Evolutionary conservation across 1,140 invertebrate species (phyloP), one percentile per base, ranked within the genome.

Genomic region (Drosophila biarmipes): DNA sequence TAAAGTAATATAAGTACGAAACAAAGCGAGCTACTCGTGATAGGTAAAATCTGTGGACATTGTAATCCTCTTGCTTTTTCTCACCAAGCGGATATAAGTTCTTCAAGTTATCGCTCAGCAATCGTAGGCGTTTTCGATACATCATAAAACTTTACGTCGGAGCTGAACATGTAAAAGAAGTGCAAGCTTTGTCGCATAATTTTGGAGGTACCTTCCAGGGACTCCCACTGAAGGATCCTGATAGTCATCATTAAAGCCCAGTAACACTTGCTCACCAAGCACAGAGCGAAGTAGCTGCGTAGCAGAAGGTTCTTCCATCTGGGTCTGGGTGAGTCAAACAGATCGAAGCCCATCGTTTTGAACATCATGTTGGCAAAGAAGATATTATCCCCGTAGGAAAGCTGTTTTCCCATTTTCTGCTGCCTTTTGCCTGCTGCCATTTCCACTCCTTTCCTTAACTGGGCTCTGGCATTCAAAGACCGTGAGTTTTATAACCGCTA

Each of bases 381-480:
- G 6, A 57, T 69, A 43, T 79, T 89, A 31, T 82, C 84, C 42
- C 74, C 61, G 46, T 63, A 84, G 7, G 31, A 58, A 21, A 58
- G 56, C 24, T 43, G 52, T 8, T n/a, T 19, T 15, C 29, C 11
- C 38, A 19, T 17, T 34, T 56, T 55, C 2, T 11, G 34, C 17
- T 61, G 31, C 38, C 14, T 4, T 49, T 31, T 19, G 21, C n/a
- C n/a, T 35, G 53, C 37, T 38, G 29, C 24, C 64, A 64, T 66
- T 57, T 7, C 21, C 12, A 17, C 37, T 49, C 38, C 21, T 29
- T 29, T 51, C 56, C 34, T 21, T 10, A 62, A 85, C 66, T 76
- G 43, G 31, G 48, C 57, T 46, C 4, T 45, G 21, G 8, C 34
- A 10, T 19, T 29, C 14, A 6, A 17, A 35, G 15, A 29, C n/a